These are phyloP conservation scores for Toxonevra muliebris DNA, from an alignment of 2,888 invertebrate species.

Conservation along the genomic window DNA sequence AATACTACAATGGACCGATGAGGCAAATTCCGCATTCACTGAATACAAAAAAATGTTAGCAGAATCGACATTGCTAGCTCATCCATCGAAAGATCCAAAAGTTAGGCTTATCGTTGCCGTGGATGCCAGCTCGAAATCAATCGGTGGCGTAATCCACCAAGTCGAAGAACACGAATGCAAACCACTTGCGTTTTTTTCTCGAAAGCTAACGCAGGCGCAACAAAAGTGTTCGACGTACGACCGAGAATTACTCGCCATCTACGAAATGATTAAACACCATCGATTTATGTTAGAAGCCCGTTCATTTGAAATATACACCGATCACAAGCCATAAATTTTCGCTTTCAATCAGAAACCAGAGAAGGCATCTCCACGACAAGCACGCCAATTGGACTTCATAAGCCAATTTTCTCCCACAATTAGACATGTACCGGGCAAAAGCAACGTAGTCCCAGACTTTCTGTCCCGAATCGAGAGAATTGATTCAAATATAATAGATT, in stretches of 20 bases:
- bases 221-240: conserved; percentile 60
- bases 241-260: conserved; percentile 59
- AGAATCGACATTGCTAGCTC: no score
- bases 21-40: conserved; percentile 28
- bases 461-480: conserved; percentile 16
- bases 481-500: conserved; percentile 3
- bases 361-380: conserved; percentile 24
- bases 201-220: conserved; percentile 52
- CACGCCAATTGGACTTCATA: conserved; percentile 22
- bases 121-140: conserved; percentile 13
- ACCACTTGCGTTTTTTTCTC: conserved; percentile 59
- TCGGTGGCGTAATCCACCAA: conserved; percentile 35
- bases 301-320: conserved; percentile 51
- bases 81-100: no score
- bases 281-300: conserved; percentile 58
- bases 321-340: conserved; percentile 38
- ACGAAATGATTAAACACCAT: conserved; percentile 56
- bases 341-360: conserved; percentile 30
- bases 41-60: conserved; percentile 29
- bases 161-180: conserved; percentile 41
- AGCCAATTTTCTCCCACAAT: conserved; percentile 18
- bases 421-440: conserved; percentile 15
- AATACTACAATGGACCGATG: conserved; percentile 28
- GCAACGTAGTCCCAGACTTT: conserved; percentile 19
- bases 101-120: conserved; percentile 26